These are phyloP conservation scores for Recurvirostra avosetta DNA, from an alignment of 2,113 vertebrate species.

Conservation along the genomic window DNA sequence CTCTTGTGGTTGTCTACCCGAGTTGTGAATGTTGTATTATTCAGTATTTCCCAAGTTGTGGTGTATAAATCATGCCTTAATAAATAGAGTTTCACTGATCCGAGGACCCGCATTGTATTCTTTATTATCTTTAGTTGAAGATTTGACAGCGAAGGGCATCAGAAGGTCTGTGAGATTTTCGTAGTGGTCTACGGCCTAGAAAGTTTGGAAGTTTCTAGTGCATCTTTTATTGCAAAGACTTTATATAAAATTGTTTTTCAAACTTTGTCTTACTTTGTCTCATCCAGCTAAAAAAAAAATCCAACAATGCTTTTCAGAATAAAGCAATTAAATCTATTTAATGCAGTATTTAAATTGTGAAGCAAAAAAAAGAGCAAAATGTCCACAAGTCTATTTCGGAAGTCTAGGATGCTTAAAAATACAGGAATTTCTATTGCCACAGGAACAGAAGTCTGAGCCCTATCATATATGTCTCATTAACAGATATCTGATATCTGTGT, in stretches of 20 bases:
- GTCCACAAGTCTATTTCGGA: neutral
- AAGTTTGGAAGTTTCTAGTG: neutral
- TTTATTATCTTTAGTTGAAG: neutral
- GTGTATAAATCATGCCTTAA: neutral
- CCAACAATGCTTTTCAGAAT: neutral
- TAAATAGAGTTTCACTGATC: neutral
- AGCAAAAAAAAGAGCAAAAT: neutral
- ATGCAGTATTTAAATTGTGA: neutral
- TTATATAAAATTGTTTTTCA: neutral
- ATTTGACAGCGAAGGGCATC: neutral
- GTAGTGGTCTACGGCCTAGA: neutral
- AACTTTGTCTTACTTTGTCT: neutral
- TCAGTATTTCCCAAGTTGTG: neutral
- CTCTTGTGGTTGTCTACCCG: rapidly evolving
- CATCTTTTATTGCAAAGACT: neutral
- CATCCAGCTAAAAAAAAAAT: neutral
- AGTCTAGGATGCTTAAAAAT: constrained; percentile 25
- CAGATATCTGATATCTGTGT: neutral
- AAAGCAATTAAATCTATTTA: neutral
- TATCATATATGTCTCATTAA: neutral
- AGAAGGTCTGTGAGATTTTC: neutral
- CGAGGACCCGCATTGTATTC: neutral
- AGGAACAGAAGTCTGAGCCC: neutral
- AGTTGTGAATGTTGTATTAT: neutral
- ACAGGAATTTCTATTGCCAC: neutral